These are phyloP conservation scores for Zeugodacus cucurbitae DNA, from an alignment of 1,140 invertebrate species.

Conservation along the genomic window DNA sequence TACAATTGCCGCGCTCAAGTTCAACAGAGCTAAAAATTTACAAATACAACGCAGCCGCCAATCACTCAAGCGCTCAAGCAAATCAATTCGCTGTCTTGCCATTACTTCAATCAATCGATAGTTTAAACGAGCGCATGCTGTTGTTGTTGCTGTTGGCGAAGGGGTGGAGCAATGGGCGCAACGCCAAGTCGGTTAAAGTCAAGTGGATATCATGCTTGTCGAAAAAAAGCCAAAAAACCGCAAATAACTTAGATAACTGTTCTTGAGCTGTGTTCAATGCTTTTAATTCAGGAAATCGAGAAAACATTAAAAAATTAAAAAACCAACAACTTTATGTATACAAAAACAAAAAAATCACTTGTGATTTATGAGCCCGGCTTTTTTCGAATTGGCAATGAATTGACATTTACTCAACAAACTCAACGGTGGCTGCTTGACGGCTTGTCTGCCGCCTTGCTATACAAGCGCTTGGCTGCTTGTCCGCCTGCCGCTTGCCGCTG, in stretches of 20 bases:
- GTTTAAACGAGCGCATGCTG: neutral
- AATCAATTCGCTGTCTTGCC: neutral
- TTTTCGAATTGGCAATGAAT: constrained; percentile 1
- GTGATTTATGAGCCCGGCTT: neutral
- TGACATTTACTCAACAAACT: constrained; percentile 1
- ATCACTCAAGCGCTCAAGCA: neutral
- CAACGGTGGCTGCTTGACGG: neutral
- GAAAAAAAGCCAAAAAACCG: neutral
- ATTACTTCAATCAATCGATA: neutral
- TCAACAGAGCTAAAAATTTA: neutral
- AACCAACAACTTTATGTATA: neutral
- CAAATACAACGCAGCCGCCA: neutral
- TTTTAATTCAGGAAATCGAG: neutral
- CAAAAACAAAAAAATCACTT: neutral
- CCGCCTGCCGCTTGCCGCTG: neutral
- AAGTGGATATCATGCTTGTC: neutral
- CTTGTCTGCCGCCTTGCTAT: neutral
- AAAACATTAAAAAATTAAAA: neutral
- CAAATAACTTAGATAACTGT: neutral
- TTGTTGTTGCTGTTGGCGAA: neutral
- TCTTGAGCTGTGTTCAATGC: neutral
- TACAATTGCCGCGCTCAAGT: neutral
- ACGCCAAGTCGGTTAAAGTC: neutral
- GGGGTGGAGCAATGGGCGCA: neutral
- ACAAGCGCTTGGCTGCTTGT: no score